Evolutionary conservation across 2,888 invertebrate species (phyloP), one percentile per base, ranked within the genome.

Genomic region (Apotomis capreana): DNA sequence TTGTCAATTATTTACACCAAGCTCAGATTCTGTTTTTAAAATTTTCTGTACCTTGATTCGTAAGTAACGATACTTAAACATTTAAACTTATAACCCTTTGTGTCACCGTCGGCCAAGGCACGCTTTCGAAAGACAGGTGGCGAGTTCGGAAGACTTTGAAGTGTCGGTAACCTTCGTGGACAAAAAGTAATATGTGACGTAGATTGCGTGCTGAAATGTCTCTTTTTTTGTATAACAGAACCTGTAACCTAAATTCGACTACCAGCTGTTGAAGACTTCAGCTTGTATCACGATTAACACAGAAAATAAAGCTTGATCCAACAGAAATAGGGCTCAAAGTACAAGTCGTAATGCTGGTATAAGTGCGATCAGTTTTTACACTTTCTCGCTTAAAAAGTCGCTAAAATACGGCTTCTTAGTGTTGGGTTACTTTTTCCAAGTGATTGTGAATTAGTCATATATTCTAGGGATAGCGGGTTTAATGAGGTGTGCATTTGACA

Each of bases 61-160:
- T 40, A 6, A 5, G 5, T 6, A 40, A 40, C 5, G 5, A 6
- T 40, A 40, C 40, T 40, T 6, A 49, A 44, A 10, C 1, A 49
- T 1, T 9, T 49, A 12, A 61, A 49, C 15, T 46, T 12, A 60
- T 4, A 49, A 60, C 46, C 61, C 61, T 36, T 36, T 40, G 8
- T n/a, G 12, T n/a, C 36, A 3, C 40, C 10, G n/a, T 59, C 37
- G 46, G 15, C 6, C 49, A 40, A 54, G 15, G 44, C 68, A 59
- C 68, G 49, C 62, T 69, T 69, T 51, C 63, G 3, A 40, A 49
- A 40, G 51, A 40, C 69, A 69, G 69, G 69, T 69, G 69, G 51
- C 40, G 62, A 46, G 9, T 40, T 36, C 58, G 49, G 69, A 69
- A 69, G 69, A 37, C 62, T 57, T 51, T 49, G 9, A 63, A 58